Evolutionary conservation across 2,797 vertebrate genomes (phyloP), one percentile per base, ranked within the genome.

Genomic region (Tragopan temminckii): DNA sequence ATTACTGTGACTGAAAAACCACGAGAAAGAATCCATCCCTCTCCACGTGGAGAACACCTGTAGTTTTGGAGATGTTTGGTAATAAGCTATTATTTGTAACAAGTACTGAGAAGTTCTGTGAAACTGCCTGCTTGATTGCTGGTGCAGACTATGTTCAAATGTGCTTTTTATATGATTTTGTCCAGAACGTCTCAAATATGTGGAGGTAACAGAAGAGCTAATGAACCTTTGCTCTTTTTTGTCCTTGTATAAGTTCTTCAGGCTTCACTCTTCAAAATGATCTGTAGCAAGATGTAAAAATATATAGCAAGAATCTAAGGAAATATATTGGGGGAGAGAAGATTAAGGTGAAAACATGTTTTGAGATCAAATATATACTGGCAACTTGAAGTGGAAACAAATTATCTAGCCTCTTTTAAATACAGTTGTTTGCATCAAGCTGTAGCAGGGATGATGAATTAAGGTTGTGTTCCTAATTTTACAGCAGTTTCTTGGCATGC

Each of bases 401-500:
- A 53, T 48, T 23, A 88, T 88, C 25, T 46, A 74, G 4, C 13
- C 6, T 52, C 13, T 86, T 76, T 88, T 77, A 93, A 66, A 52
- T 79, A 16, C 5, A 18, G 14, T 40, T 77, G 33, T 75, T 74
- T 80, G 24, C 25, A 85, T 85, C 52, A 74, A 15, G 19, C 24
- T 88, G 21, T 77, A 77, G 7, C 35, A 82, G 24, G 29, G 27
- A 45, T 82, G 52, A 40, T 83, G 71, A 38, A 38, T 91, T 74
- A 85, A 82, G 33, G 31, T 70, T 11, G 4, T 69, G 76, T 55
- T 71, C 31, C 33, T 88, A 52, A 80, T 89, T 82, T 94, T 85
- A 7, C 17, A 75, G 17, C 7, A 27, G 15, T 38, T 83, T 20
- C 7, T 83, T 80, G 21, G 45, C 23, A 80, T 85, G 40, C 57